Conservation (phyloP, 1,140 invertebrate genomes). For the Aphaenogaster floridana region DNA sequence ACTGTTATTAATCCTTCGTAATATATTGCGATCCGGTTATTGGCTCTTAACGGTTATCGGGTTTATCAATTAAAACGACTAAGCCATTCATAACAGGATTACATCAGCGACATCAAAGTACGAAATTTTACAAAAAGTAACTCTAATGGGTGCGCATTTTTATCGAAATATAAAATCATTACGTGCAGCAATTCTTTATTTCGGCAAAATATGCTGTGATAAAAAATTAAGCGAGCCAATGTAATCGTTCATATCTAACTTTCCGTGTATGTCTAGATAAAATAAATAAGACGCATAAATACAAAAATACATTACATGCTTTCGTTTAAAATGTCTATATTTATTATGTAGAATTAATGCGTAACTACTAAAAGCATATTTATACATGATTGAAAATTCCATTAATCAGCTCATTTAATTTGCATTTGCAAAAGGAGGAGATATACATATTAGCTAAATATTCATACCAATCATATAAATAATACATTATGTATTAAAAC, state of each 20-base stretch:
- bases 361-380: slow-evolving; percentile 2
- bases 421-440: slow-evolving; percentile 7
- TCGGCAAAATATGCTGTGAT: neutral
- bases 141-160: neutral
- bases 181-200: slow-evolving; percentile 4
- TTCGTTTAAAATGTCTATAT: neutral
- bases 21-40: slow-evolving; percentile 48
- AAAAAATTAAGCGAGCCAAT: neutral
- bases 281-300: neutral
- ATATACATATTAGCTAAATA: slow-evolving; percentile 18
- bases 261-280: neutral
- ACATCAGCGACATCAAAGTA: slow-evolving; percentile 30
- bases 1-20: slow-evolving; percentile 48
- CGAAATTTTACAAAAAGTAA: slow-evolving; percentile 15
- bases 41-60: slow-evolving; percentile 51
- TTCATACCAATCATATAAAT: slow-evolving; percentile 4
- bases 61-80: slow-evolving; percentile 58
- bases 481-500: slow-evolving; percentile 28
- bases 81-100: slow-evolving; percentile 52
- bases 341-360: neutral
- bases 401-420: slow-evolving; percentile 37
- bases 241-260: neutral
- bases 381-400: slow-evolving; percentile 8
- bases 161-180: slow-evolving; percentile 23
- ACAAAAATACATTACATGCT: neutral